Conservation (phyloP, 2,888 invertebrate genomes). For the Sphaerophoria rueppellii region DNA sequence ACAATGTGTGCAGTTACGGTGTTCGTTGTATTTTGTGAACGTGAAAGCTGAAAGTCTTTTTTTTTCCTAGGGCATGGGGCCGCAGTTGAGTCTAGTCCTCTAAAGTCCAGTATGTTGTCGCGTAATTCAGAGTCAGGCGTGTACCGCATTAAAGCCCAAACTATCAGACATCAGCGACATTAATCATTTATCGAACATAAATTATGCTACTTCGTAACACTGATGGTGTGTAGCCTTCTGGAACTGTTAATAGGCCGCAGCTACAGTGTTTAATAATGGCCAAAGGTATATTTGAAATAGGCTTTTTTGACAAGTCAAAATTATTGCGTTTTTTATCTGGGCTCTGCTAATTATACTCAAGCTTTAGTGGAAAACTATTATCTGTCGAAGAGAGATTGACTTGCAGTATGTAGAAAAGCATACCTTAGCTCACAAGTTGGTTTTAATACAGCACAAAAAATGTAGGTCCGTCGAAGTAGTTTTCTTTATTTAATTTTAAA, state of each 20-base stretch:
- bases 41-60: slow-evolving; percentile 61
- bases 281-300: not conserved
- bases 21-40: not conserved
- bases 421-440: too few relatives aligned
- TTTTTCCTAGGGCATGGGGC: slow-evolving; percentile 41
- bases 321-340: not conserved
- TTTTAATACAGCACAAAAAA: too few relatives aligned
- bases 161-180: slow-evolving; percentile 47
- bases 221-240: not conserved
- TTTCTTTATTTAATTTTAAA: too few relatives aligned
- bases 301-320: not conserved
- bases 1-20: not conserved
- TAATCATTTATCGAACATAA: slow-evolving; percentile 67
- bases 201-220: slow-evolving; percentile 42
- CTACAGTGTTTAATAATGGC: not conserved
- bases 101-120: not conserved
- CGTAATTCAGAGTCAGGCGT: slow-evolving; percentile 14
- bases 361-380: not conserved
- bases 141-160: slow-evolving; percentile 11
- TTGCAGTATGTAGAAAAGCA: not conserved
- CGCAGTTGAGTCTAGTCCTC: not conserved
- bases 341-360: not conserved
- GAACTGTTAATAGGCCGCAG: slow-evolving; percentile 3
- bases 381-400: not conserved
- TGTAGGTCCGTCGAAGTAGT: too few relatives aligned